Base-by-base conservation (phyloP, 1,140 invertebrate species). In the Microplitis mediator region DNA sequence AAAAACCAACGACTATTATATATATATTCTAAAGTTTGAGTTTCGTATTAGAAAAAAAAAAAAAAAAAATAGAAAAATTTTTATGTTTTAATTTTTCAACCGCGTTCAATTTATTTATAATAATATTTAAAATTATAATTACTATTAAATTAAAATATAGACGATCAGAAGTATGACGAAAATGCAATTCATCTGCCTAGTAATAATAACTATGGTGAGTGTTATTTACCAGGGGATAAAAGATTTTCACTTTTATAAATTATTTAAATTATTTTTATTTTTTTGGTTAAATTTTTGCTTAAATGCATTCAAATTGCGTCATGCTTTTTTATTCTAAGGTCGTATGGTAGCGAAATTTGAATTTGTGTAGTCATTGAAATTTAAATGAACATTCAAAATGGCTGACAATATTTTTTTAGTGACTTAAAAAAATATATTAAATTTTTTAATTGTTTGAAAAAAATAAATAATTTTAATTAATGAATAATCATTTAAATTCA, bases 171-270 rank as follows among this genome's bases (percentile, higher is more conserved):
- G 81, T 69, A 79, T 74, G 83, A 85, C 70, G 82, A 85, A 83
- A 85, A 84, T 74, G 80, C 82, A 76, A 85, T 85, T 79, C 78
- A 73, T 79, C 80, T 79, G 76, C 54, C 69, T 71, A 80, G 79
- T 54, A 35, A 13, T 54, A 14, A n/a, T 63, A 68, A 69, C 73
- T 77, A 62, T 73, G 83, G 82, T 85, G 83, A 84, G 83, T 85
- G 72, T 76, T 45, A 45, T 9, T 45, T 45, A 45, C 39, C 71
- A 78, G 74, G 81, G 78, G 14, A 31, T 23, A 9, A 23, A 58
- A 16, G 4, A 58, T 54, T 54, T 11, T n/a, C 51, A 14, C 2
- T 14, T 51, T 67, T 8, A 58, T 50, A 45, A 56, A 54, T 14
- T 36, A 16, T 80, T 75, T 77, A 77, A 77, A 76, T 14, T 58